Conservation (phyloP, 2,113 vertebrate genomes). For the Bubalus kerabau region DNA sequence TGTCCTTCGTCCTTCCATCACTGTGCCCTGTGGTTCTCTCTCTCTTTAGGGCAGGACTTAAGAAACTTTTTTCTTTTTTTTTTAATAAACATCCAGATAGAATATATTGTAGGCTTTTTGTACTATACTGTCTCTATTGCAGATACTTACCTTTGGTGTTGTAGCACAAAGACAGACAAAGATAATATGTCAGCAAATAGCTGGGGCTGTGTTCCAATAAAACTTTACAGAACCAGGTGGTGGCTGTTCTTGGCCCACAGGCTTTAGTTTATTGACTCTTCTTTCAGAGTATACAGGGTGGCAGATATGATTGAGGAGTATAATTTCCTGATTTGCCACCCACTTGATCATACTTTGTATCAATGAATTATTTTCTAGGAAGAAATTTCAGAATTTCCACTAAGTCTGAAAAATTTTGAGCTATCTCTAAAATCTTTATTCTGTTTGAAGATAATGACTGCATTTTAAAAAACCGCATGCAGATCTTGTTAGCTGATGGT, state of each 20-base stretch:
- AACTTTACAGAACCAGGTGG: not conserved
- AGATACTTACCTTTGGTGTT: not conserved
- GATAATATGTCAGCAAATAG: not conserved
- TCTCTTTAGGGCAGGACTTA: not conserved
- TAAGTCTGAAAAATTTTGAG: not conserved
- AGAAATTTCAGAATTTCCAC: not conserved
- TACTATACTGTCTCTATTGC: fast-evolving
- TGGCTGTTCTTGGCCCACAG: not conserved
- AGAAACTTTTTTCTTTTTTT: not conserved
- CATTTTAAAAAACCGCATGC: not conserved
- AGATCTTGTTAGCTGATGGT: not conserved
- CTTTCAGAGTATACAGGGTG: not conserved
- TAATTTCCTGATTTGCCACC: not conserved
- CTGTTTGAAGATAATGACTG: not conserved
- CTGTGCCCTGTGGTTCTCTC: not conserved
- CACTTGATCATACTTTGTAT: not conserved
- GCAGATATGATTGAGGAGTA: not conserved
- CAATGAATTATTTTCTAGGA: not conserved
- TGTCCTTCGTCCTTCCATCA: not conserved
- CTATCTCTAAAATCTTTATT: not conserved
- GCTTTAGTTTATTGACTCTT: not conserved
- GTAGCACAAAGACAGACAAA: not conserved
- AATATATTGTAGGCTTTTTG: not conserved
- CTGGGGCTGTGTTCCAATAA: not conserved
- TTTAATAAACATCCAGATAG: not conserved